Evolutionary conservation across 1,140 invertebrate species (phyloP), one percentile per base, ranked within the genome.

Genomic region (Goniozus legneri): DNA sequence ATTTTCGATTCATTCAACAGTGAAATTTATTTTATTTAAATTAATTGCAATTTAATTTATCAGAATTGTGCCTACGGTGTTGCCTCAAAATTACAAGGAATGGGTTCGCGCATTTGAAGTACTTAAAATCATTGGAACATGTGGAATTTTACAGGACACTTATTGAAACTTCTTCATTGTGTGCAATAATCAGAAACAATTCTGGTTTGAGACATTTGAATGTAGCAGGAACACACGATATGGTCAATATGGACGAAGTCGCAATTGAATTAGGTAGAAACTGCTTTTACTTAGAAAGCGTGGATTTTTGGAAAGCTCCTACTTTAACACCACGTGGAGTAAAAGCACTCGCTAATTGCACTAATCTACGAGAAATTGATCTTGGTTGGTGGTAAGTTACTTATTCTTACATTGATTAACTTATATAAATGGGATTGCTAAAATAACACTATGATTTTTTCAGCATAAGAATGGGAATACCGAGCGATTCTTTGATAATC

Each of bases 261-360:
- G 83, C 85, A 0, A 64, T 80, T 35, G 80, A 82, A 35, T 69
- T 89, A 20, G 79, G 82, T 6, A 73, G 71, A 8, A 84, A 82
- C 42, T 89, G 88, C 65, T 77, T 71, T 10, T 69, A 84, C 42
- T 64, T 91, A 1, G 75, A 84, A 38, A 88, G 86, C 1, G 78
- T 92, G 41, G 91, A 94, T 67, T 84, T 91, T 53, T 95, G 91
- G 91, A 89, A 93, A 67, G 83, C 84, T 0, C 84, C 84, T 57
- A 84, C 83, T 14, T 67, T 94, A 20, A 87, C 87, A 1, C 79
- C 84, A 1, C 68, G 76, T 6, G 90, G 90, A 4, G 78, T 93
- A 1, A 69, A 77, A 50, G 80, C 82, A 8, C 69, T 95, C 2
- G 76, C 82, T 1, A 74, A 79, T n/a, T 92, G 88, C 61, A 73